Evolutionary conservation across 1,140 invertebrate species (phyloP).

Genomic region (Trichoplusia ni): DNA sequence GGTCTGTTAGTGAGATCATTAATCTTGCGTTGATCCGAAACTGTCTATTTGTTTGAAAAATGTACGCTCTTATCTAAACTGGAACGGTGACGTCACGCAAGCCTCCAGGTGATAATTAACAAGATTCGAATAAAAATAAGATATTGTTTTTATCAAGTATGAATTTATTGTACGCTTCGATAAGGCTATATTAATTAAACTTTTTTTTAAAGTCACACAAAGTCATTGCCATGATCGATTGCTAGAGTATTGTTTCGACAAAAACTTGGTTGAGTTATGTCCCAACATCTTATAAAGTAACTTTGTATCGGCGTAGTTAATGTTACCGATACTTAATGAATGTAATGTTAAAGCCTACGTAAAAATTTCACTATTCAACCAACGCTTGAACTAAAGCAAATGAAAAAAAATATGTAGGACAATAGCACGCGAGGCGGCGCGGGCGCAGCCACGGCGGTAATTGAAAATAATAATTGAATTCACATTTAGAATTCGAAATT

Average conservation of each 20-base stretch:
- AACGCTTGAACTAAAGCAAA: slow-evolving; percentile 8
- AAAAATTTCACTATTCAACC: slow-evolving; percentile 30
- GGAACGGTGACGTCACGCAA: slow-evolving; percentile 36
- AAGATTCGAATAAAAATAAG: slow-evolving; percentile 23
- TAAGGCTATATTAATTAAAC: slow-evolving; percentile 10
- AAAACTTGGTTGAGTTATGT: neutral
- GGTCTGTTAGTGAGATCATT: slow-evolving; percentile 53
- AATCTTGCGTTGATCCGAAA: slow-evolving; percentile 54
- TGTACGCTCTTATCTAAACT: slow-evolving; percentile 43
- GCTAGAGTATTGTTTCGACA: slow-evolving; percentile 12
- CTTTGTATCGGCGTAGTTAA: too few species aligned
- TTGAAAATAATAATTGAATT: slow-evolving; percentile 80
- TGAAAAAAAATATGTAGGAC: slow-evolving; percentile 61
- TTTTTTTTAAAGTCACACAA: slow-evolving; percentile 11
- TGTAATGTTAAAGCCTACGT: slow-evolving; percentile 32
- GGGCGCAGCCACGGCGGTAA: slow-evolving; percentile 62
- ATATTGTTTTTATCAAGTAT: slow-evolving; percentile 27
- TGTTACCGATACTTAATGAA: slow-evolving; percentile 21
- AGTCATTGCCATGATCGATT: slow-evolving; percentile 8
- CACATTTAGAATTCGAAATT: slow-evolving; percentile 76
- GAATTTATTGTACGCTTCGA: slow-evolving; percentile 11
- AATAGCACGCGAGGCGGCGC: slow-evolving; percentile 52
- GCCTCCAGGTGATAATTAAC: slow-evolving; percentile 33
- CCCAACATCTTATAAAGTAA: neutral
- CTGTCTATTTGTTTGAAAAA: slow-evolving; percentile 55